Base-by-base conservation (phyloP, 2,888 invertebrate species). In the Lymantria monacha region DNA sequence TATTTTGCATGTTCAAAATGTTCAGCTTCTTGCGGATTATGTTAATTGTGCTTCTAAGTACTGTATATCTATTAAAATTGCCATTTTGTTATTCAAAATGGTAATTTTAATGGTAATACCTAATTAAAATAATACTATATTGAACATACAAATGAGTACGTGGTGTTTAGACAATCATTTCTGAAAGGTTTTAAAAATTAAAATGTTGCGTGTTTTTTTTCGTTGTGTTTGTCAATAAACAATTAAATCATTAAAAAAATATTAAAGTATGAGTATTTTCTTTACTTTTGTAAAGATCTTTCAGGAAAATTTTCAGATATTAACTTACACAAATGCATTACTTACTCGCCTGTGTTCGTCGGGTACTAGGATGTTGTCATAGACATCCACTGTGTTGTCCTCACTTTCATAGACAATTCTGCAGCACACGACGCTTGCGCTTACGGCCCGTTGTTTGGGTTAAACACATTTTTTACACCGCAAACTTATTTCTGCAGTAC, bases 351-450 rank as follows among this genome's bases (percentile, higher is more conserved):
- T 62, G 55, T 69, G 59, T 54, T 67, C 66, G 66, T 61, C 22
- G 22, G n/a, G 61, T 60, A 46, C 54, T 59, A 66, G 68, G 70
- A 72, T 72, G 70, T 70, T 66, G 60, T 69, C 72, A 72, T 72
- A 76, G 73, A 72, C 74, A 74, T 72, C 66, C 72, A 76, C 71
- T 79, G 81, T 84, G 80, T 79, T 83, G 87, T 86, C 85, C 87
- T 86, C 85, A 84, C 82, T 75, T 66, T 76, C 87, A 85, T 85
- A 86, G 86, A 86, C 85, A 85, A 83, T 77, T 72, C 74, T 74
- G 67, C 74, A 74, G 74, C 76, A 79, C 76, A 62, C 61, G 63
- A 66, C 63, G 62, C 62, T 61, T 63, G 37, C 57, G 62, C 61
- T 62, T 63, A 57, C 56, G 61, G 61, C 58, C 64, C 59, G 52